A percentile compares a stretch with the other conserved stretches of the same genome.
These are phyloP conservation scores for Zelleria hepariella DNA, from an alignment of 2,888 invertebrate genomes.

Conservation along the genomic window DNA sequence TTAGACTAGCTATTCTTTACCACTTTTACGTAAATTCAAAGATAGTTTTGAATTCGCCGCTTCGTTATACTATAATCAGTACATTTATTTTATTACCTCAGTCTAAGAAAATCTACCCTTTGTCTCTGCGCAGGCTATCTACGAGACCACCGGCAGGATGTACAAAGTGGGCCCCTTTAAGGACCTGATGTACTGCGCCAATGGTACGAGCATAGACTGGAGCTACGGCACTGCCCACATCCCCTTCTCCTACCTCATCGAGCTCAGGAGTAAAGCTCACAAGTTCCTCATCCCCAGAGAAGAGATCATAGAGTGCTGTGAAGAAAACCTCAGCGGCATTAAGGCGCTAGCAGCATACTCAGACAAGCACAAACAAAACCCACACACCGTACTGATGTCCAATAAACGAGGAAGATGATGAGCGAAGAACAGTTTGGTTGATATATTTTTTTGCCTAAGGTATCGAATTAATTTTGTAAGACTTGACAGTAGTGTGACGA, in stretches of 20 bases:
- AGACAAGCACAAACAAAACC: constrained; percentile 27
- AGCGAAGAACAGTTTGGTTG: background rate
- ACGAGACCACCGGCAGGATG: constrained; percentile 47
- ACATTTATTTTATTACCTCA: too few relatives aligned
- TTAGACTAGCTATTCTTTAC: too few relatives aligned
- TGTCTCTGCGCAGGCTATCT: constrained; percentile 49
- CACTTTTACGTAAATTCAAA: too few relatives aligned
- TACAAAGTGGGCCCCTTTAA: constrained; percentile 63
- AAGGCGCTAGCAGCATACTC: constrained; percentile 44
- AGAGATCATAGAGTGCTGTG: constrained; percentile 48
- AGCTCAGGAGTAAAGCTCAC: constrained; percentile 47
- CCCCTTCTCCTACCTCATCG: constrained; percentile 56
- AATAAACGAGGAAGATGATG: background rate
- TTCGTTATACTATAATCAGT: too few relatives aligned
- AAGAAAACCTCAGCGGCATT: constrained; percentile 41
- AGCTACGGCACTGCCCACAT: constrained; percentile 56
- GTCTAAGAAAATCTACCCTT: background rate
- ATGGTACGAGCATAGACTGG: constrained; percentile 64
- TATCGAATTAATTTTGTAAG: background rate
- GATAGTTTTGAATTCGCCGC: too few relatives aligned
- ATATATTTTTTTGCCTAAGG: background rate
- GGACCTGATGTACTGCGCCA: constrained; percentile 56
- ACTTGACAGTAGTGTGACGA: background rate
- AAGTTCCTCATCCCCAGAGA: constrained; percentile 45
- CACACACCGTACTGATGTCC: background rate